Conservation (phyloP, 2,113 vertebrate genomes). For the Lutjanus erythropterus region DNA sequence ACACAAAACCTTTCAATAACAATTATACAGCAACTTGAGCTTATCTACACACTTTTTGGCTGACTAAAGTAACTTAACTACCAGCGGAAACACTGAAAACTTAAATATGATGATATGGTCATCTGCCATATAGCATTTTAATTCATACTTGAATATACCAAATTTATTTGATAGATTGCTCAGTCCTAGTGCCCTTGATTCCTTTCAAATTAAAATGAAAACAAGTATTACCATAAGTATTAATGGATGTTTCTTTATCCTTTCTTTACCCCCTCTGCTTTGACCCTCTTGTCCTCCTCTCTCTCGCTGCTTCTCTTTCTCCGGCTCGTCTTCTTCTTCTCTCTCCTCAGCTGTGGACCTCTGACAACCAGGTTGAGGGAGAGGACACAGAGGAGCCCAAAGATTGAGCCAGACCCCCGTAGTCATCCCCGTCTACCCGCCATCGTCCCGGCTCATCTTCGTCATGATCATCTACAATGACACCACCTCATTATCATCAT, state of each 20-base stretch:
- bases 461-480: constrained; percentile 66
- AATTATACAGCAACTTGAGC: too few relatives aligned
- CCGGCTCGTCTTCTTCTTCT: not conserved
- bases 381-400: constrained; percentile 78
- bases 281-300: not conserved
- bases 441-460: constrained; percentile 64
- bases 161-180: too few relatives aligned
- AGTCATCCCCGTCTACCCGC: constrained; percentile 67
- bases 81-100: too few relatives aligned
- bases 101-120: too few relatives aligned
- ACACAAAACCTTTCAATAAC: too few relatives aligned
- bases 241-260: not conserved
- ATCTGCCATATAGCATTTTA: too few relatives aligned
- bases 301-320: not conserved
- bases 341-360: constrained; percentile 84
- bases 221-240: not conserved
- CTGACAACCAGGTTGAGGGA: constrained; percentile 80
- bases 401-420: constrained; percentile 69
- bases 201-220: not conserved
- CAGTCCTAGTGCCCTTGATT: too few relatives aligned
- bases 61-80: too few relatives aligned
- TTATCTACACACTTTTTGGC: too few relatives aligned
- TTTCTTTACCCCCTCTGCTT: not conserved
- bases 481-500: constrained; percentile 71
- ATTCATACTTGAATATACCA: too few relatives aligned